Base-by-base conservation (phyloP, 2,888 invertebrate genomes). In the Pammene aurita region DNA sequence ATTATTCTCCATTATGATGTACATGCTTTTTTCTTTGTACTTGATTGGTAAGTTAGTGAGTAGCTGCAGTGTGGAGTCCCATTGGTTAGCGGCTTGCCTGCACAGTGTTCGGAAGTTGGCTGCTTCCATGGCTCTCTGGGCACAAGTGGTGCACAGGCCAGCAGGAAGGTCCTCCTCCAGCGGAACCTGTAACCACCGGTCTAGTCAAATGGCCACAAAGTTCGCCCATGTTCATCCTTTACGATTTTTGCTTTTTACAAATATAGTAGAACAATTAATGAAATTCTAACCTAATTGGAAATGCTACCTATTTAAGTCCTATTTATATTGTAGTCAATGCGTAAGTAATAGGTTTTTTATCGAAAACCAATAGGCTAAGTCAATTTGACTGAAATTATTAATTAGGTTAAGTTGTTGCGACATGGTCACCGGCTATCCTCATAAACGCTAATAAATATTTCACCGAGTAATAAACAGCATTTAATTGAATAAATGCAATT, bases 131-230 rank as follows among this genome's bases (percentile, higher is more conserved):
- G 85, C 84, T 5, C 85, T 80, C 46, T 76, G 68, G 26, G 81
- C 84, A 80, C 91, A 92, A 61, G 76, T 16, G 10, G 82, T 72
- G 80, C 90, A 91, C 64, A 91, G 80, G 67, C 84, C 84, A n/a
- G 80, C 70, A 5, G 92, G 91, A 77, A 90, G 82, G 74, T 80
- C 84, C 60, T 81, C 85, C 41, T 85, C 84, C 74, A 77, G 71
- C 78, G 42, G 78, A 79, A 91, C 87, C 92, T 91, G 91, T 80
- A 91, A 90, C 85, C 87, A 90, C 82, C 80, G 77, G 67, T 82
- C 82, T 77, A 79, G 77, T 92, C 86, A 91, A 87, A 80, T 75
- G 80, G 84, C 86, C 89, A 87, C 79, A 80, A 77, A 79, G 75
- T 75, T 73, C 66, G 48, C 46, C 41, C 10, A 34, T 35, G 5